These are phyloP conservation scores for Centruroides sculpturatus DNA, from an alignment of 1,140 invertebrate species.

Conservation along the genomic window DNA sequence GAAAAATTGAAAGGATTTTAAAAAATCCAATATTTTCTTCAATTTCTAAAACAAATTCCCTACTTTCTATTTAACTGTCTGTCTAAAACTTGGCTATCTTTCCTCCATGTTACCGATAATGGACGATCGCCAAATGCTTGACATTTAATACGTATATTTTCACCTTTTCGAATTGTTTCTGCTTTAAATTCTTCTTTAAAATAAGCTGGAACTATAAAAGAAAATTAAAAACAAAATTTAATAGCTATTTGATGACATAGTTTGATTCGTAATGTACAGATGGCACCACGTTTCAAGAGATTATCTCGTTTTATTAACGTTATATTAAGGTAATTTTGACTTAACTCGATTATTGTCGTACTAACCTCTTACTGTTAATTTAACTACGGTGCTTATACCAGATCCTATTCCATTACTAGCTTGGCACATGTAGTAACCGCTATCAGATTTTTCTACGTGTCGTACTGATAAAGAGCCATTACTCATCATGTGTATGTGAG, in stretches of 20 bases:
- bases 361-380: slow-evolving; percentile 28
- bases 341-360: neutral
- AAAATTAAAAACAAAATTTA: slow-evolving; percentile 1
- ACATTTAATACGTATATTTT: slow-evolving; percentile 29
- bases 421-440: slow-evolving; percentile 56
- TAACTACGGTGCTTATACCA: slow-evolving; percentile 31
- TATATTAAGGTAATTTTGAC: no score
- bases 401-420: slow-evolving; percentile 79
- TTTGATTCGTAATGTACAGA: no score
- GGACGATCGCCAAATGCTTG: slow-evolving; percentile 33
- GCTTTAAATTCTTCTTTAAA: slow-evolving; percentile 18
- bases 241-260: neutral
- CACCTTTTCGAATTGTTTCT: slow-evolving; percentile 18
- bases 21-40: neutral
- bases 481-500: slow-evolving; percentile 23
- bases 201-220: slow-evolving; percentile 18
- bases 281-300: no score
- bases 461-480: slow-evolving; percentile 32
- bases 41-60: neutral
- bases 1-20: neutral
- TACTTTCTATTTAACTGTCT: slow-evolving; percentile 12
- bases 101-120: slow-evolving; percentile 29
- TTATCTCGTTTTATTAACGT: no score
- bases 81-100: slow-evolving; percentile 17
- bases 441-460: slow-evolving; percentile 26